Base-by-base conservation (phyloP, 1,140 invertebrate species). In the Rhynchophorus ferrugineus region DNA sequence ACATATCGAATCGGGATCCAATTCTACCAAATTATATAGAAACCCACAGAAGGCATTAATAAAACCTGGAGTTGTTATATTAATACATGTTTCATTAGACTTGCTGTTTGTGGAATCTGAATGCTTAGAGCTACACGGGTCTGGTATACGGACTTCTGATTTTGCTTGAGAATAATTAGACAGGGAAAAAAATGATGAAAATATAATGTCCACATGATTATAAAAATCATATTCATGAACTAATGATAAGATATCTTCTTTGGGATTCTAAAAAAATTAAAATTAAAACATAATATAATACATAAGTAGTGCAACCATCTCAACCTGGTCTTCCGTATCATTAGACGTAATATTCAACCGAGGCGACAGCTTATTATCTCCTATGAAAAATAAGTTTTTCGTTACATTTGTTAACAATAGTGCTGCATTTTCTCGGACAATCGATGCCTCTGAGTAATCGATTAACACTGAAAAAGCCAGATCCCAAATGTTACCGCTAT, bases 11-110 rank as follows among this genome's bases (percentile, higher is more conserved):
- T 49, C 37, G n/a, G 70, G 63, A 22, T 68, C 66, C 14, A 75
- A 49, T n/a, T 62, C 54, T 44, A 77, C 60, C 13, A 77, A 56
- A 59, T 73, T 75, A 56, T 68, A 67, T 7, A 78, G 47, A 42
- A 76, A 66, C 21, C 52, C 64, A 51, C 73, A 71, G 18, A 68
- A 43, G 29, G 69, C 56, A 48, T 69, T 72, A 21, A 77, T 64
- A 8, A 77, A 59, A 22, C 70, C 68, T 3, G 76, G 75, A 20
- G 74, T 73, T n/a, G 70, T 49, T 16, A 58, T 47, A 17, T 44
- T 46, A n/a, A n/a, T n/a, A n/a, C n/a, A n/a, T n/a, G n/a, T n/a
- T n/a, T n/a, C n/a, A n/a, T n/a, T n/a, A n/a, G n/a, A n/a, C n/a
- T n/a, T n/a, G n/a, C n/a, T n/a, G n/a, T n/a, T n/a, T n/a, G n/a